These are phyloP conservation scores for Babyrousa celebensis DNA, from an alignment of 2,797 vertebrate species.

Conservation along the genomic window DNA sequence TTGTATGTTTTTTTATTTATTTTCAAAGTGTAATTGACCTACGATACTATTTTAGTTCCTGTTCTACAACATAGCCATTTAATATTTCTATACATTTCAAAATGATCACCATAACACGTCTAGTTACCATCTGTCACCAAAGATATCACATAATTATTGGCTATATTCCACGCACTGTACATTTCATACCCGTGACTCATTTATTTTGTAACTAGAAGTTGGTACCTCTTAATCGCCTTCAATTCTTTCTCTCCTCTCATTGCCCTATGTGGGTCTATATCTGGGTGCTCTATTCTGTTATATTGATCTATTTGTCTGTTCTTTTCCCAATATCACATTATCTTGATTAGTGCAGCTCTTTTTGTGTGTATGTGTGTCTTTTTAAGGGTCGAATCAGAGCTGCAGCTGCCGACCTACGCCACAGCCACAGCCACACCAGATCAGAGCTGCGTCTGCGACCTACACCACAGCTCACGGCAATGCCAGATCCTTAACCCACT, in stretches of 20 bases:
- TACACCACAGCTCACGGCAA: too few species aligned
- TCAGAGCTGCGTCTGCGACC: too few species aligned
- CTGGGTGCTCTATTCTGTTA: not conserved
- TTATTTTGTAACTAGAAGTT: not conserved
- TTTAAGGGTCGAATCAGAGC: too few species aligned
- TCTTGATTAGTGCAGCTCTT: not conserved
- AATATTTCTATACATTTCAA: not conserved
- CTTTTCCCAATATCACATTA: not conserved
- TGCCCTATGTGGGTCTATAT: not conserved
- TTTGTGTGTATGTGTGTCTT: too few species aligned
- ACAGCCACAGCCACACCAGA: too few species aligned
- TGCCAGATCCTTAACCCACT: too few species aligned
- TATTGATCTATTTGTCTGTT: constrained; percentile 30
- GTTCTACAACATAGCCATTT: not conserved
- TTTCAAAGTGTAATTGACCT: not conserved
- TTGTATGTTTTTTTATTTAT: not conserved
- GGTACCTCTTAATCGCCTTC: not conserved
- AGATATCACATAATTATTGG: not conserved
- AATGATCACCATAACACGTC: not conserved
- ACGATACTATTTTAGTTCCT: not conserved
- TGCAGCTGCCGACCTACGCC: too few species aligned
- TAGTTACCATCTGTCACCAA: not conserved
- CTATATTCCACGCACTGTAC: not conserved
- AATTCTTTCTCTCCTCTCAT: not conserved
- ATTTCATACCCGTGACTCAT: not conserved